Evolutionary conservation across 1,140 invertebrate species (phyloP).

Genomic region (Laupala kohalensis): DNA sequence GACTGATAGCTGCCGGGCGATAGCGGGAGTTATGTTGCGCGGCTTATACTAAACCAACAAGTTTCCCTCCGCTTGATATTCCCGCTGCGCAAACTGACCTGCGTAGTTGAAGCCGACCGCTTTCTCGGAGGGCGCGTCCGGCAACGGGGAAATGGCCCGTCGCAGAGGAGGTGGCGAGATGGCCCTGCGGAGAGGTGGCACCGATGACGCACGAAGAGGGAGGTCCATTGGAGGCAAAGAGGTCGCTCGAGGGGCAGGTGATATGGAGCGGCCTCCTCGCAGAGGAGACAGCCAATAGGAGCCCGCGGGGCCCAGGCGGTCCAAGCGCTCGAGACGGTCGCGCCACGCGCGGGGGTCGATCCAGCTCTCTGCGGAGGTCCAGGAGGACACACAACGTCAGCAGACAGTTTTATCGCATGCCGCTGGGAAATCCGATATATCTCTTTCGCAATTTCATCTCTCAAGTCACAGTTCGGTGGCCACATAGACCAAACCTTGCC

Average conservation of each 20-base stretch:
- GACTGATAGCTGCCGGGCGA: too few relatives aligned
- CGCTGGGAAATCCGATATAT: too few relatives aligned
- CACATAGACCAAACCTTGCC: too few relatives aligned
- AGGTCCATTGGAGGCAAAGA: conserved; percentile 23
- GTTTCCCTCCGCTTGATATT: too few relatives aligned
- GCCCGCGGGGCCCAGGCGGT: not conserved
- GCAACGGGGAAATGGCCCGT: conserved; percentile 24
- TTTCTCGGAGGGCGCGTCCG: conserved; percentile 23
- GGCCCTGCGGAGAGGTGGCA: conserved; percentile 26
- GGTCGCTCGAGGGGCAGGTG: conserved; percentile 29
- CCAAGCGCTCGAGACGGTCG: not conserved
- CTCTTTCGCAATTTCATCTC: not conserved
- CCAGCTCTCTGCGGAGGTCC: not conserved
- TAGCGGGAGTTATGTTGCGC: too few relatives aligned
- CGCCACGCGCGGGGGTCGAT: not conserved
- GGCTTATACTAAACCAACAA: too few relatives aligned
- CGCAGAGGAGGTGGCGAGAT: conserved; percentile 18
- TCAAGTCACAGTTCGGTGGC: too few relatives aligned
- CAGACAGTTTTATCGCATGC: not conserved
- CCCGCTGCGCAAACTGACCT: too few relatives aligned
- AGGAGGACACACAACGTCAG: not conserved
- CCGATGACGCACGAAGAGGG: not conserved
- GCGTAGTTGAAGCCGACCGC: conserved; percentile 53
- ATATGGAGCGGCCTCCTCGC: not conserved
- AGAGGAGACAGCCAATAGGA: not conserved